Evolutionary conservation across 1,140 invertebrate genomes (phyloP), one percentile per base, ranked within the genome.

Genomic region (Procambarus virginalis): DNA sequence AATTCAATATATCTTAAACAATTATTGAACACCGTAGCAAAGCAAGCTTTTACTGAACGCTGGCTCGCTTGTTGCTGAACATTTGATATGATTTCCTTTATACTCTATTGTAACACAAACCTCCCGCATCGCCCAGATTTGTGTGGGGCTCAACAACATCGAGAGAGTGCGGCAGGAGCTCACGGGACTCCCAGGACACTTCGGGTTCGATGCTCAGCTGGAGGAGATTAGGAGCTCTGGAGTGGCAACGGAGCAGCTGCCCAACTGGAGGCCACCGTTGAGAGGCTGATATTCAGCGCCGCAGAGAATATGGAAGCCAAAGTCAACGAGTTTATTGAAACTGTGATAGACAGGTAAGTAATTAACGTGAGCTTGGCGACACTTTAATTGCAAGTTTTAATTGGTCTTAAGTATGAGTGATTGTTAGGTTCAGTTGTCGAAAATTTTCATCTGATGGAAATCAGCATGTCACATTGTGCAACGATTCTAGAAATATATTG

Each of bases 121-220:
- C 0, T 34, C 34, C 0, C 34, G 0, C 34, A 34, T 34, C 34
- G 34, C 51, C 12, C 51, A 92, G 91, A 92, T 92, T 58, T 92
- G 91, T 70, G 84, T 90, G n/a, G 91, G 91, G 4, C 86, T 92
- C 4, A 92, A 92, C 89, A 92, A 92, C 89, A 92, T 92, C 34
- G 91, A 92, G 46, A 45, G 91, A 22, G 89, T 92, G 10, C 12
- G 89, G 22, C 64, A 73, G 34, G 91, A 92, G 58, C 75, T 92
- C 17, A 89, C 89, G 12, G 80, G 80, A 20, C 85, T 92, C 12
- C 91, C 91, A 12, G 78, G 73, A 8, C 64, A 80, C 64, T 92
- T 92, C 48, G 82, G 85, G 6, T 87, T 89, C 20, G 48, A 82
- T 14, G 84, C 34, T 51, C 68, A 89, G 2, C 84, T 92, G 3